A percentile compares a stretch with the other conserved stretches of the same genome.
These are phyloP conservation scores for Spatulosminthurus flaviceps DNA, from an alignment of 2,888 invertebrate genomes.

Conservation along the genomic window DNA sequence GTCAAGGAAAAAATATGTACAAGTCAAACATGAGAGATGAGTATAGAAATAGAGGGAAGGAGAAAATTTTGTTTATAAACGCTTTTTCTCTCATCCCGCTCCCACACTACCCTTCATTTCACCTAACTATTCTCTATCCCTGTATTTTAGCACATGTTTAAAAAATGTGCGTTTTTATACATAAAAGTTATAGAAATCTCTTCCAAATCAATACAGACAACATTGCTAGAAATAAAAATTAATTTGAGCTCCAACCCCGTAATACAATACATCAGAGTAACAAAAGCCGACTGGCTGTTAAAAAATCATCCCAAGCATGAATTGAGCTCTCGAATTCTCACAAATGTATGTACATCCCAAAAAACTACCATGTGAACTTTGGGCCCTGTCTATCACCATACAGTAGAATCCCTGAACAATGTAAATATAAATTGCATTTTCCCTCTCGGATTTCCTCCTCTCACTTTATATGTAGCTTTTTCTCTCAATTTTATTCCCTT, in stretches of 20 bases:
- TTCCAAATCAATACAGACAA: not conserved
- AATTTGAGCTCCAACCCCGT: not conserved
- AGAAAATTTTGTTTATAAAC: too few relatives aligned
- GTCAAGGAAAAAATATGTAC: too few relatives aligned
- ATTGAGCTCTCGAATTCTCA: not conserved
- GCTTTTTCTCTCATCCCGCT: too few relatives aligned
- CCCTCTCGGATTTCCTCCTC: constrained; percentile 19
- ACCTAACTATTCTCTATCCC: too few relatives aligned
- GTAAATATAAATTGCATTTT: constrained; percentile 39
- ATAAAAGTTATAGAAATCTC: too few relatives aligned
- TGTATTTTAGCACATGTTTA: too few relatives aligned
- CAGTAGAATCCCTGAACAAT: constrained; percentile 11
- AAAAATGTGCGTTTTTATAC: too few relatives aligned
- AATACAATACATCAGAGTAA: too few relatives aligned
- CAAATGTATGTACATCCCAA: not conserved
- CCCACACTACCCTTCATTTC: too few relatives aligned
- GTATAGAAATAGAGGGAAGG: too few relatives aligned
- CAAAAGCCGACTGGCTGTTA: not conserved
- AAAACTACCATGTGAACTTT: constrained; percentile 2
- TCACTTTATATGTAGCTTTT: not conserved
- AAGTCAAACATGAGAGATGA: too few relatives aligned
- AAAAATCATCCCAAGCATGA: not conserved
- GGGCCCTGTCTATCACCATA: constrained; percentile 27
- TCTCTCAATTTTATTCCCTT: not conserved
- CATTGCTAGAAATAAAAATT: not conserved